Evolutionary conservation across 2,888 invertebrate species (phyloP).

Genomic region (Rhamphomyia laevipes): DNA sequence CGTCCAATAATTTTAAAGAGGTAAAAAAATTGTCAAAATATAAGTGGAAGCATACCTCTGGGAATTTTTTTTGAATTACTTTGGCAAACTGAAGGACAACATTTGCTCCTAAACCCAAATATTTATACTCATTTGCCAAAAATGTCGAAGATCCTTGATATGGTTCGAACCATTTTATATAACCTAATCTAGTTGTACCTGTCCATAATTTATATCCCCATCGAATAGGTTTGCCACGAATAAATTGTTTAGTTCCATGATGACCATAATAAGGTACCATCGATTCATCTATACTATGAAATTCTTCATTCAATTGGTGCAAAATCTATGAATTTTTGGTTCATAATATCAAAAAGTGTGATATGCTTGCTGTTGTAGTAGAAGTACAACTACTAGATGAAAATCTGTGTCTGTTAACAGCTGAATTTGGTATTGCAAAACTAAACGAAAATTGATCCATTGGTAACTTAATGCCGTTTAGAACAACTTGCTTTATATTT

Average conservation of each 20-base stretch:
- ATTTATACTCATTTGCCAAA: not conserved
- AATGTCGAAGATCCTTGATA: slow-evolving; percentile 1
- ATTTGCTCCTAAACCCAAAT: not conserved
- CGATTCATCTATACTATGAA: slow-evolving; percentile 3
- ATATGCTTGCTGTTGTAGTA: no score
- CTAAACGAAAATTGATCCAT: no score
- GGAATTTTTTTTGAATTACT: not conserved
- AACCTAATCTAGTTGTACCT: not conserved
- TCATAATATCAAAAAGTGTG: slow-evolving; percentile 1
- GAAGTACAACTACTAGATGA: no score
- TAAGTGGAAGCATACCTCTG: not conserved
- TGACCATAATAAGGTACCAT: slow-evolving; percentile 5
- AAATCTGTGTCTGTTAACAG: no score
- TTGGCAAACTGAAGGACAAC: not conserved
- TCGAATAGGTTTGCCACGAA: not conserved
- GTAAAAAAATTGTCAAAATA: slow-evolving; percentile 5
- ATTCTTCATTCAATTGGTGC: not conserved
- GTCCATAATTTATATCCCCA: slow-evolving; percentile 5
- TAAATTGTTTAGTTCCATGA: slow-evolving; percentile 1
- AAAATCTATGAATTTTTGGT: not conserved
- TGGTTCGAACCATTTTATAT: slow-evolving; percentile 1
- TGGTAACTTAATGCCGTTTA: no score
- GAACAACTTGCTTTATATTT: no score
- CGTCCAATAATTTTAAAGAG: not conserved
- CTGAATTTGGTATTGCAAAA: no score